Evolutionary conservation across 2,888 invertebrate genomes (phyloP).

Genomic region (Slavum lentiscoides): DNA sequence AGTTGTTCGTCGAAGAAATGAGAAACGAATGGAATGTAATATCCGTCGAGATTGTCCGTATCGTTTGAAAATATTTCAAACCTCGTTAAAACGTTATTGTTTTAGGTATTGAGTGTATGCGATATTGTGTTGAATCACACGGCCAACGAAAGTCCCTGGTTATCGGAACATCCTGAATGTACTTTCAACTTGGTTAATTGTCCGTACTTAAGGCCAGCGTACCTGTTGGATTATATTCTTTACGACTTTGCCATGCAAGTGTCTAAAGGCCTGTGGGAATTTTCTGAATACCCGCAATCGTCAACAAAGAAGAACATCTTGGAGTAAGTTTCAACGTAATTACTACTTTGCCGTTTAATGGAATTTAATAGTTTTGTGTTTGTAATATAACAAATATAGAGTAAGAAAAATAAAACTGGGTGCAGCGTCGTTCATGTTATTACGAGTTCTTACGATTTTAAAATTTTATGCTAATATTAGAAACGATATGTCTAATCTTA

Average conservation of each 20-base stretch:
- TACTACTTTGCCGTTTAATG: neutral
- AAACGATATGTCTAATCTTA: neutral
- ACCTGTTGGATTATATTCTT: slow-evolving; percentile 83
- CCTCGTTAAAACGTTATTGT: slow-evolving; percentile 10
- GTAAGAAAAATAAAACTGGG: no score
- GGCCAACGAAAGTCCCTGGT: slow-evolving; percentile 90
- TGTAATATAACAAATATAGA: neutral
- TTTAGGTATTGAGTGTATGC: slow-evolving; percentile 80
- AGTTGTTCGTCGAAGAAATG: slow-evolving; percentile 74
- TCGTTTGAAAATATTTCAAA: slow-evolving; percentile 11
- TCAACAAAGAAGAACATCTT: slow-evolving; percentile 72
- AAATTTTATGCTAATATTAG: neutral
- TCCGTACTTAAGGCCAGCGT: slow-evolving; percentile 92
- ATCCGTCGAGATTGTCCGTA: neutral
- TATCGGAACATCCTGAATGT: slow-evolving; percentile 85
- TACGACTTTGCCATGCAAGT: slow-evolving; percentile 76
- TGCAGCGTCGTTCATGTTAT: no score
- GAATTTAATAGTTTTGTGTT: neutral
- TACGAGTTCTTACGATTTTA: no score
- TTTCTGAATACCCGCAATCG: slow-evolving; percentile 73
- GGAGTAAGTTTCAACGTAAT: slow-evolving; percentile 62
- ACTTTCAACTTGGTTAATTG: slow-evolving; percentile 90
- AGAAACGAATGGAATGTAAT: slow-evolving; percentile 84
- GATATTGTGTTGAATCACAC: slow-evolving; percentile 98
- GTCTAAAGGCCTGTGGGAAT: slow-evolving; percentile 70